phyloP scores from a whole-genome alignment of 2,797 vertebrate species.

The Oreochromis mossambicus region DNA sequence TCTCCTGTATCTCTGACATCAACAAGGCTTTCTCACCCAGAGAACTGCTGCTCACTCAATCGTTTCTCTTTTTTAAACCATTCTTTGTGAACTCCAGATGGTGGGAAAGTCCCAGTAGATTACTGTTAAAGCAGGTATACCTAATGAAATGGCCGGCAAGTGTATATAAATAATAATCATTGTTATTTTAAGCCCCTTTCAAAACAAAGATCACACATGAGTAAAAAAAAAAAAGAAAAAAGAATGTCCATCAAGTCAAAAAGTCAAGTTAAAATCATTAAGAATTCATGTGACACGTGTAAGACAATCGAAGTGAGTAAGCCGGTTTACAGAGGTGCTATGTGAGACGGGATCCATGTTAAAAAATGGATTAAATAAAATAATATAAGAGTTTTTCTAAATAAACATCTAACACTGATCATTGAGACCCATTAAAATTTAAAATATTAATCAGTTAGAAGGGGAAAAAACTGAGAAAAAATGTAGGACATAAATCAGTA shows the following conservation, averaged over 20 bases:
- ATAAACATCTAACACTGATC: background rate
- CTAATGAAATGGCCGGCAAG: background rate
- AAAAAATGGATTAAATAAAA: background rate
- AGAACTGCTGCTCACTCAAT: background rate
- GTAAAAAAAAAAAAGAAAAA: background rate
- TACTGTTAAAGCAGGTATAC: background rate
- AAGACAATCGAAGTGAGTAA: background rate
- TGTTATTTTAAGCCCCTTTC: background rate
- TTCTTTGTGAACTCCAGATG: background rate
- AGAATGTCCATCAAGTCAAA: background rate
- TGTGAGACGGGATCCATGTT: background rate
- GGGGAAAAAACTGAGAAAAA: background rate
- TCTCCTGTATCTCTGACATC: background rate
- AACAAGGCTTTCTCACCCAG: background rate
- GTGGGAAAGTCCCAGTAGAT: background rate
- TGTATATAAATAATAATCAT: accelerated
- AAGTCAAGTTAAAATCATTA: background rate
- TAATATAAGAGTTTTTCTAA: background rate
- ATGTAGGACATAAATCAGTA: background rate
- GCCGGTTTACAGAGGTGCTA: background rate
- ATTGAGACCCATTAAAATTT: background rate
- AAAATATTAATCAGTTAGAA: background rate
- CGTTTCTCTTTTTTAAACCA: background rate
- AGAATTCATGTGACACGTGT: background rate
- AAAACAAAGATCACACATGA: background rate